Conservation (phyloP, 2,888 invertebrate species). For the Drosophila infuscata region DNA sequence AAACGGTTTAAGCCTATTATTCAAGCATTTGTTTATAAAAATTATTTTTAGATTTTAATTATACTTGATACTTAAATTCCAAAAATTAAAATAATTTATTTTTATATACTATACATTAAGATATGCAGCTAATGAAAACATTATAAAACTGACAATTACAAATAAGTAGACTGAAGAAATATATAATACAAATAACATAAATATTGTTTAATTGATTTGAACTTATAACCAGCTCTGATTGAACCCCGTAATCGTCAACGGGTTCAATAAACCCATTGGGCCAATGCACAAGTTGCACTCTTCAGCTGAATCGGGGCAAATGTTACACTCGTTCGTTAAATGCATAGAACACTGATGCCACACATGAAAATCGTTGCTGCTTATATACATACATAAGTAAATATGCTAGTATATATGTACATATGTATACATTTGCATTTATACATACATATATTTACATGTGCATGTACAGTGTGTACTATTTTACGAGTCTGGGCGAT, state of each 20-base stretch:
- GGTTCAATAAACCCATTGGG: constrained; percentile 29
- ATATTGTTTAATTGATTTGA: neutral
- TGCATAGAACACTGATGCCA: neutral
- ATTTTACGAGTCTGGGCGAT: constrained; percentile 42
- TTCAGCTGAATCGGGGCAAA: constrained; percentile 3
- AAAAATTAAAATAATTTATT: neutral
- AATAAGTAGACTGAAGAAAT: neutral
- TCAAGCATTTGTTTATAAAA: neutral
- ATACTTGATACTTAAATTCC: neutral
- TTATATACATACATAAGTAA: neutral
- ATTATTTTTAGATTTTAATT: neutral
- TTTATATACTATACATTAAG: neutral
- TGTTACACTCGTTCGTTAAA: constrained; percentile 16
- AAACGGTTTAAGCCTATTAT: neutral
- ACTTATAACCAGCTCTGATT: neutral
- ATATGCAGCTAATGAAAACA: neutral
- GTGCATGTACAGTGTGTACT: constrained; percentile 36
- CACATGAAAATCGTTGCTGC: neutral
- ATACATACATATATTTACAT: neutral
- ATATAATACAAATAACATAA: neutral
- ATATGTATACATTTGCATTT: neutral
- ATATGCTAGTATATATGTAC: constrained; percentile 2
- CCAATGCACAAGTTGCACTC: constrained; percentile 4
- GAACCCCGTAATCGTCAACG: neutral
- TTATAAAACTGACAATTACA: neutral